A percentile compares a stretch with the other conserved stretches of the same genome.
Evolutionary conservation across 1,140 invertebrate genomes (phyloP).

Genomic region (Bombus vancouverensis): DNA sequence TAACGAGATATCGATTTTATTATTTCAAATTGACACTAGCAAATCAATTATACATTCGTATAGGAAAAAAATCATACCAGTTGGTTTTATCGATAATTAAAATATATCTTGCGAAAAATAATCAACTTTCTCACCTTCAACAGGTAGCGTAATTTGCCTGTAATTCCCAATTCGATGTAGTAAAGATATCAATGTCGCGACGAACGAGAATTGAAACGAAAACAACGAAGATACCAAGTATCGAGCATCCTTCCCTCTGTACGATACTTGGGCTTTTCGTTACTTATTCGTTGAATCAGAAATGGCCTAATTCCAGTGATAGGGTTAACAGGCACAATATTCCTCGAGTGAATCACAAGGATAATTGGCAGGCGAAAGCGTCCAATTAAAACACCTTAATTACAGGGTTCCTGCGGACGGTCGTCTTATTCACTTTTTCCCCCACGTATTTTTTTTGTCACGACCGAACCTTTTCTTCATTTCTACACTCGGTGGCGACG

Average conservation of each 20-base stretch:
- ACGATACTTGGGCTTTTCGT: conserved; percentile 1
- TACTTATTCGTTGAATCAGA: conserved; percentile 33
- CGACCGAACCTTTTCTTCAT: conserved; percentile 67
- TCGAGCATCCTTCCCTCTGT: no score
- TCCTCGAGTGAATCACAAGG: conserved; percentile 31
- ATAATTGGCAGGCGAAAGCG: conserved; percentile 66
- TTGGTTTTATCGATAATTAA: no score
- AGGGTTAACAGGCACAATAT: conserved; percentile 35
- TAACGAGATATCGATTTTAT: no score
- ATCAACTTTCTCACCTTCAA: no score
- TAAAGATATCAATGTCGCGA: not conserved
- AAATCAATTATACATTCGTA: no score
- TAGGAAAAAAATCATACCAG: no score
- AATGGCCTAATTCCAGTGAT: conserved; percentile 49
- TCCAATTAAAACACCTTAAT: conserved; percentile 75
- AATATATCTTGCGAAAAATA: no score
- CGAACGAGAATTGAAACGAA: not conserved
- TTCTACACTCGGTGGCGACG: conserved; percentile 63
- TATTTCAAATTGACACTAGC: no score
- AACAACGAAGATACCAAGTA: not conserved
- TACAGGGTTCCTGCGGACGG: conserved; percentile 60
- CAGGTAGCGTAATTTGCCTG: not conserved
- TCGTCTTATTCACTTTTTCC: conserved; percentile 49
- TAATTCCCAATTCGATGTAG: not conserved
- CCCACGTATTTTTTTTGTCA: conserved; percentile 41